A percentile compares a stretch with the other conserved stretches of the same genome.
Conservation (phyloP, 2,888 invertebrate genomes). For the Apodemia mormo region DNA sequence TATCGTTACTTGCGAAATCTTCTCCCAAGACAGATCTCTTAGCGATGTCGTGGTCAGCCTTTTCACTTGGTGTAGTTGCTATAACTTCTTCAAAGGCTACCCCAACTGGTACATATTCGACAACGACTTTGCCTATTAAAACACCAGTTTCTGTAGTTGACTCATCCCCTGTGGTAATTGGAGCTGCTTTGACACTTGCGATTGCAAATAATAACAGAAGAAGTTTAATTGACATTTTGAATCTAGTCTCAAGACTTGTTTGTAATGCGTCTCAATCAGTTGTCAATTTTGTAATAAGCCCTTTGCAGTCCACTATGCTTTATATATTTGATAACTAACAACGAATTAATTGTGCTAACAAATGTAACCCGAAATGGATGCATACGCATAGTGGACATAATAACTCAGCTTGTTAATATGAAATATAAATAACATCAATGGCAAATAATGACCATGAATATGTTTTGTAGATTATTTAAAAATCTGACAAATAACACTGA, state of each 20-base stretch:
- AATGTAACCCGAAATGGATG: slow-evolving; percentile 62
- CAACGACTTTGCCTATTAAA: slow-evolving; percentile 51
- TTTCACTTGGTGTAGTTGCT: slow-evolving; percentile 45
- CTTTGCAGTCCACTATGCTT: slow-evolving; percentile 47
- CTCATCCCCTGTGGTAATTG: slow-evolving; percentile 46
- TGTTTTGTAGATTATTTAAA: slow-evolving; percentile 49
- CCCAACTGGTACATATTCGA: slow-evolving; percentile 56
- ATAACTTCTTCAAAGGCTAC: slow-evolving; percentile 43
- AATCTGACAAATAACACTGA: slow-evolving; percentile 18
- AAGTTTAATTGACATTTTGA: slow-evolving; percentile 30
- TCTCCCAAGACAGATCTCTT: slow-evolving; percentile 62
- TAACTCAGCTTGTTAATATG: slow-evolving; percentile 49
- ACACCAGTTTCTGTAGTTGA: slow-evolving; percentile 47
- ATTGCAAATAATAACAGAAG: slow-evolving; percentile 45
- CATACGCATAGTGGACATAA: slow-evolving; percentile 51
- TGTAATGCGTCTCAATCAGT: slow-evolving; percentile 20
- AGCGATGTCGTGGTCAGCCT: slow-evolving; percentile 52
- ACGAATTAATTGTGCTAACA: slow-evolving; percentile 61
- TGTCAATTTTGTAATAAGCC: slow-evolving; percentile 40
- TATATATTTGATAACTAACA: slow-evolving; percentile 50
- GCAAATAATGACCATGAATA: slow-evolving; percentile 69
- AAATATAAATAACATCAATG: slow-evolving; percentile 67
- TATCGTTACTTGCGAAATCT: slow-evolving; percentile 62
- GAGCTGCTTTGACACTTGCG: slow-evolving; percentile 47
- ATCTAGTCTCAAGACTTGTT: background rate